phyloP scores from a whole-genome alignment of 2,797 vertebrate species.

The Oryzias sinensis region DNA sequence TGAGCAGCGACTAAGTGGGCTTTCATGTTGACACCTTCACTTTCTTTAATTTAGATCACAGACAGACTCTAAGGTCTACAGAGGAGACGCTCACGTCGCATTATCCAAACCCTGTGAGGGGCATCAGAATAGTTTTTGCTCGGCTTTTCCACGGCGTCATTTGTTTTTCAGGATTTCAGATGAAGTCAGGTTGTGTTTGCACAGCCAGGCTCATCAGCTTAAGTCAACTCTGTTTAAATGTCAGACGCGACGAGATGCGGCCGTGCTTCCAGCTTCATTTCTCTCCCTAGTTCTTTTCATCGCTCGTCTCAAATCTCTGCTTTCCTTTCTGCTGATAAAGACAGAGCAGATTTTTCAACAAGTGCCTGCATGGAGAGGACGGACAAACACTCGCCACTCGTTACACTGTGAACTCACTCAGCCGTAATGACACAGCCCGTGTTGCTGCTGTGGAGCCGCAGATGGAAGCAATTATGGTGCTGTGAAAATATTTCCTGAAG shows the following conservation, averaged over 20 bases:
- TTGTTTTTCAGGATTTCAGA: slow-evolving; percentile 42
- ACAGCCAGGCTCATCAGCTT: slow-evolving; percentile 61
- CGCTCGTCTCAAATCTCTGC: slow-evolving; percentile 45
- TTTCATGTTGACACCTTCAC: slow-evolving; percentile 33
- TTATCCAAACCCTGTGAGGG: slow-evolving; percentile 1
- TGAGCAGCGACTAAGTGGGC: slow-evolving; percentile 35
- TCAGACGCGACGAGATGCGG: slow-evolving; percentile 34
- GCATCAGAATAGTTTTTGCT: slow-evolving; percentile 5
- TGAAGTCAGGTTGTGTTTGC: slow-evolving; percentile 50
- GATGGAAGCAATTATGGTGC: slow-evolving; percentile 78
- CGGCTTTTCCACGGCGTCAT: slow-evolving; percentile 4
- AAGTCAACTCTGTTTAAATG: slow-evolving; percentile 62
- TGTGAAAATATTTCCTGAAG: slow-evolving; percentile 78
- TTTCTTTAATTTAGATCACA: slow-evolving; percentile 30
- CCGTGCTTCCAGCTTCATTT: slow-evolving; percentile 19
- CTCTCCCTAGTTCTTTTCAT: slow-evolving; percentile 34
- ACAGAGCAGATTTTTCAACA: slow-evolving; percentile 13
- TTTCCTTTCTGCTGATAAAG: slow-evolving; percentile 31
- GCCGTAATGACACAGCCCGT: slow-evolving; percentile 65
- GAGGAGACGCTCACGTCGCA: slow-evolving; percentile 8
- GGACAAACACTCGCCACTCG: slow-evolving; percentile 20
- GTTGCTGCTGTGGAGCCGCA: slow-evolving; percentile 68
- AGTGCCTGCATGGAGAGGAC: slow-evolving; percentile 16
- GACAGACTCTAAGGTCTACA: slow-evolving; percentile 14
- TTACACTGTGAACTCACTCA: slow-evolving; percentile 63